Percentiles rank a stretch among this genome's conserved stretches.
phyloP scores from a whole-genome alignment of 1,140 invertebrate species.

The Gonatopus flavifemur region DNA sequence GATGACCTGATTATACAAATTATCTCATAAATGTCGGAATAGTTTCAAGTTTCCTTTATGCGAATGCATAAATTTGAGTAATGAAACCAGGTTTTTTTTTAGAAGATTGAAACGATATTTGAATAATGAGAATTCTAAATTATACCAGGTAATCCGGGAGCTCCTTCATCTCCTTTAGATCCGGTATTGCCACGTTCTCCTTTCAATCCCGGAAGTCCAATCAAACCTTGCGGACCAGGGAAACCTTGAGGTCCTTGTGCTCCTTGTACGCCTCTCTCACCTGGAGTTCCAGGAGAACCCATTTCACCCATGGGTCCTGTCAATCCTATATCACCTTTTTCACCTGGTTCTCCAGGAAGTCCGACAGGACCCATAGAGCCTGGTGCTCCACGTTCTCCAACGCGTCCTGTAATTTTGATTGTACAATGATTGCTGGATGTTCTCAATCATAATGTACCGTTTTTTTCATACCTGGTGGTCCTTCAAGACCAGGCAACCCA shows the following conservation, averaged over 20 bases:
- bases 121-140: not conserved
- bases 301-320: conserved; percentile 72
- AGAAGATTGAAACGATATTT: not conserved
- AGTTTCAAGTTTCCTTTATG: not conserved
- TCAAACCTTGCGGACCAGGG: conserved; percentile 66
- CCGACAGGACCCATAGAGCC: conserved; percentile 70
- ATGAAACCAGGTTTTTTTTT: not conserved
- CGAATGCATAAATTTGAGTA: not conserved
- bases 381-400: conserved; percentile 70
- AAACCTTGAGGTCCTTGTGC: conserved; percentile 65
- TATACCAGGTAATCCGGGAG: conserved; percentile 63
- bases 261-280: conserved; percentile 65
- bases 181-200: conserved; percentile 72
- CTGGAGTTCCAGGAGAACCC: conserved; percentile 70
- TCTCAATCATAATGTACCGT: conserved; percentile 1
- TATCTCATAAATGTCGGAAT: not conserved
- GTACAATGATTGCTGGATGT: not conserved
- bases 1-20: conserved; percentile 45
- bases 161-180: conserved; percentile 73
- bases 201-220: conserved; percentile 71
- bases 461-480: conserved; percentile 60
- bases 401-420: conserved; percentile 53
- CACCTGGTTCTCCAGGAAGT: conserved; percentile 74
- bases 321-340: conserved; percentile 73
- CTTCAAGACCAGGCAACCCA: conserved; percentile 67